Conservation (phyloP, 2,888 invertebrate species). For the Clitarchus hookeri region DNA sequence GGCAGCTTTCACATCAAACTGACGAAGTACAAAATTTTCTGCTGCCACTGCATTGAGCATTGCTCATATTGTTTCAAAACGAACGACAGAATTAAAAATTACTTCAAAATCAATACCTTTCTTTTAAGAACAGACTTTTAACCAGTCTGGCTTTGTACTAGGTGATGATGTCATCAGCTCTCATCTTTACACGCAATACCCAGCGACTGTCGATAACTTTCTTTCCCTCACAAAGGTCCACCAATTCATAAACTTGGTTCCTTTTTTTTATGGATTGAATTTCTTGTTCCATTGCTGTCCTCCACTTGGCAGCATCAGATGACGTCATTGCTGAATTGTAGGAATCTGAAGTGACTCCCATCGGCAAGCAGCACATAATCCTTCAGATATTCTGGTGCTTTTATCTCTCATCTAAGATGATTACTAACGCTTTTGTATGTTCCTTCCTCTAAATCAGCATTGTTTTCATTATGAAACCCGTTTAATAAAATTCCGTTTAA, state of each 20-base stretch:
- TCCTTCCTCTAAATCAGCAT: too few relatives aligned
- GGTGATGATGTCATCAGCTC: conserved; percentile 28
- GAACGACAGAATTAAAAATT: conserved; percentile 48
- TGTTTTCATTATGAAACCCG: too few relatives aligned
- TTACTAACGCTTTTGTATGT: too few relatives aligned
- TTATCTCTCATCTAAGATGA: too few relatives aligned
- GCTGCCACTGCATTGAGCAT: conserved; percentile 45
- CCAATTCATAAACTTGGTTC: not conserved
- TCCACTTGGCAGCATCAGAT: not conserved
- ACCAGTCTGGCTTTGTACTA: conserved; percentile 48
- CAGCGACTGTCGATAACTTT: not conserved
- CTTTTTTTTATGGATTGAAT: conserved; percentile 3
- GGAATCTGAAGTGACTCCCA: not conserved
- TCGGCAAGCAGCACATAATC: not conserved
- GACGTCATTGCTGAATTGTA: not conserved
- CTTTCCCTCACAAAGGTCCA: not conserved
- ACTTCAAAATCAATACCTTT: conserved; percentile 47
- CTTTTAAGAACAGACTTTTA: conserved; percentile 45
- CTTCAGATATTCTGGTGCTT: not conserved
- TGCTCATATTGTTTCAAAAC: conserved; percentile 45
- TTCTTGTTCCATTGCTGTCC: not conserved
- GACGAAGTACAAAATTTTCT: conserved; percentile 41
- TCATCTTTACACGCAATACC: not conserved
- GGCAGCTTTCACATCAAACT: too few relatives aligned
- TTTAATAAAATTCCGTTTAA: too few relatives aligned